Base-by-base conservation (phyloP, 2,113 vertebrate species). In the Bubo scandiacus region DNA sequence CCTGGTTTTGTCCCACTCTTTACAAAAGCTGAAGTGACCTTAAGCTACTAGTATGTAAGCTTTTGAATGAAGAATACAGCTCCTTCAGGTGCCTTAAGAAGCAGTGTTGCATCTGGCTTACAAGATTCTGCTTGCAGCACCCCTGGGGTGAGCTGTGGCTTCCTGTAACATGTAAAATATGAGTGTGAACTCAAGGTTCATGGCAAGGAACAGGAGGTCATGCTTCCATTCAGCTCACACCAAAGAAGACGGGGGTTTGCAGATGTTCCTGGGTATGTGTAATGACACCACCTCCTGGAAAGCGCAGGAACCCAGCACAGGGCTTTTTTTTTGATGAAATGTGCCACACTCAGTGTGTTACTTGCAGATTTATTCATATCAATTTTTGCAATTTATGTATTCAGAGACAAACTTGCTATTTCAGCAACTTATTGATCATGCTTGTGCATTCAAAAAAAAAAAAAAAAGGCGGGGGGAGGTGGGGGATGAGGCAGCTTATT, bases 131-230 rank as follows among this genome's bases (percentile, higher is more conserved):
- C 99, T 99, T 99, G 98, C 99, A 98, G 97, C 98, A 98, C 98
- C 98, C 98, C 98, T 97, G 98, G 98, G 97, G 99, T 97, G 98
- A 98, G 97, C 98, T 98, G 98, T 98, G 97, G 98, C 98, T 99
- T 99, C 99, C 98, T 99, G 98, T 98, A 99, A 99, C 98, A 99
- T 99, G 99, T 98, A 99, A 99, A 98, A 99, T 99, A 98, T 98
- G 98, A 99, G 99, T 99, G 99, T 99, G 99, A 99, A 99, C 97
- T 98, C 98, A 97, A 97, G 98, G 98, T 99, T 99, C 98, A 98
- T 98, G 97, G 98, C 97, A 98, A 98, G 98, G 99, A 99, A 99
- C 99, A 99, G 99, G 99, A 99, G 99, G 99, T 99, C 99, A 99
- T 97, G 98, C 98, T 98, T 98, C 98, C 99, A 98, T 98, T 99